Evolutionary conservation across 64 coral and sea anemone species (phyloP).

Genomic region (Montipora cactus): DNA sequence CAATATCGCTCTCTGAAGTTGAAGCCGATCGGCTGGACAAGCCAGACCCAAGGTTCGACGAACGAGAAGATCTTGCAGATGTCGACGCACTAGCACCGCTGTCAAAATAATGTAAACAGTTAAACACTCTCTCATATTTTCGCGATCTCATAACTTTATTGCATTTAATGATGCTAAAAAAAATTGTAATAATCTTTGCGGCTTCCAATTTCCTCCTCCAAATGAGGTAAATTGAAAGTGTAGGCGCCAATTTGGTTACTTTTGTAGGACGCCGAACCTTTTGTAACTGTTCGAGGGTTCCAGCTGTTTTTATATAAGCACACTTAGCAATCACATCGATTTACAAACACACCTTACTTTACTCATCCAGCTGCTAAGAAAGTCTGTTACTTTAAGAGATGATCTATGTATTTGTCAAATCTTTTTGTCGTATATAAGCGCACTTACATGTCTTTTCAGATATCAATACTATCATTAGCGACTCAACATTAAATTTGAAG

Average conservation of each 20-base stretch:
- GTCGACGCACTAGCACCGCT: slow-evolving; percentile 40
- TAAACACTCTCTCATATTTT: not conserved
- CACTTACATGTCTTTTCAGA: not conserved
- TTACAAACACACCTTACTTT: slow-evolving; percentile 9
- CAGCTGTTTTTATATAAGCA: slow-evolving; percentile 19
- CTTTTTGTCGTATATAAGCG: not conserved
- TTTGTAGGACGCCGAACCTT: not conserved
- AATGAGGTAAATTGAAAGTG: not conserved
- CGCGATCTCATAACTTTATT: not conserved
- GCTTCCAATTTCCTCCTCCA: slow-evolving; percentile 7
- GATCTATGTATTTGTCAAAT: not conserved
- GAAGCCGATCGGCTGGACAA: slow-evolving; percentile 52
- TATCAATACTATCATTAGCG: not conserved
- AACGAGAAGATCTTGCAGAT: slow-evolving; percentile 52
- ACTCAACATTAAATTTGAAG: not conserved
- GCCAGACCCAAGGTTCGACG: slow-evolving; percentile 52
- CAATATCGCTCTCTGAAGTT: slow-evolving; percentile 69
- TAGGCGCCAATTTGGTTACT: not conserved
- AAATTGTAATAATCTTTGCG: not conserved
- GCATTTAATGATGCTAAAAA: not conserved
- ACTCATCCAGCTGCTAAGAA: slow-evolving; percentile 13
- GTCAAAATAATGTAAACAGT: slow-evolving; percentile 19
- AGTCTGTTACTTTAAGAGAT: not conserved
- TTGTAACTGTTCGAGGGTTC: not conserved
- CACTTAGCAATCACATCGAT: slow-evolving; percentile 1